Conservation (phyloP, 1,140 invertebrate species). For the Drosophila tropicalis region DNA sequence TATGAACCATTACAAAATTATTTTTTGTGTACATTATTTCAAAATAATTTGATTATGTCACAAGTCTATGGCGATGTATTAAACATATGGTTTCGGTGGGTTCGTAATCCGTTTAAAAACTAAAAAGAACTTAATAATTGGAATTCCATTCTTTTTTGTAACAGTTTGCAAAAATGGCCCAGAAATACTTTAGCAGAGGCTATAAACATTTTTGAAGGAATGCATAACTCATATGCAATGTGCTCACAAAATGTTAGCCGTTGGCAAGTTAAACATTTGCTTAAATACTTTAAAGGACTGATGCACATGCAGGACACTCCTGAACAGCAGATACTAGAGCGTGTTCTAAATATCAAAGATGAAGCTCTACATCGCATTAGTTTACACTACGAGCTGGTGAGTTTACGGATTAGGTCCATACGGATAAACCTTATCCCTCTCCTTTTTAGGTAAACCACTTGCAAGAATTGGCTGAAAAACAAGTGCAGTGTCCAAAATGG, state of each 20-base stretch:
- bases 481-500: slow-evolving; percentile 24
- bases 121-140: background rate
- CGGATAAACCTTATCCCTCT: background rate
- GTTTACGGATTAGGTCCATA: background rate
- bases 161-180: slow-evolving; percentile 49
- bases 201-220: slow-evolving; percentile 36
- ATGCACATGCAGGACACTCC: slow-evolving; percentile 8
- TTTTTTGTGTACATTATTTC: slow-evolving; percentile 44
- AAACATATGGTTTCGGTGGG: slow-evolving; percentile 51
- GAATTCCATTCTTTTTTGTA: background rate
- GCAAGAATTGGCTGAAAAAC: slow-evolving; percentile 26
- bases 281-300: slow-evolving; percentile 53
- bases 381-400: slow-evolving; percentile 64
- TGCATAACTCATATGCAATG: slow-evolving; percentile 51
- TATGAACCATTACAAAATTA: slow-evolving; percentile 23
- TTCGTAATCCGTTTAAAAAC: background rate
- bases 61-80: slow-evolving; percentile 58
- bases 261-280: slow-evolving; percentile 48
- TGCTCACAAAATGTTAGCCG: slow-evolving; percentile 48
- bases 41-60: slow-evolving; percentile 40
- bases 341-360: slow-evolving; percentile 23
- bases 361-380: slow-evolving; percentile 18
- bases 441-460: slow-evolving; percentile 34
- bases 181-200: slow-evolving; percentile 16
- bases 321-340: slow-evolving; percentile 30